phyloP scores from a whole-genome alignment of 2,797 vertebrate species.

The Fistularia tabacaria region DNA sequence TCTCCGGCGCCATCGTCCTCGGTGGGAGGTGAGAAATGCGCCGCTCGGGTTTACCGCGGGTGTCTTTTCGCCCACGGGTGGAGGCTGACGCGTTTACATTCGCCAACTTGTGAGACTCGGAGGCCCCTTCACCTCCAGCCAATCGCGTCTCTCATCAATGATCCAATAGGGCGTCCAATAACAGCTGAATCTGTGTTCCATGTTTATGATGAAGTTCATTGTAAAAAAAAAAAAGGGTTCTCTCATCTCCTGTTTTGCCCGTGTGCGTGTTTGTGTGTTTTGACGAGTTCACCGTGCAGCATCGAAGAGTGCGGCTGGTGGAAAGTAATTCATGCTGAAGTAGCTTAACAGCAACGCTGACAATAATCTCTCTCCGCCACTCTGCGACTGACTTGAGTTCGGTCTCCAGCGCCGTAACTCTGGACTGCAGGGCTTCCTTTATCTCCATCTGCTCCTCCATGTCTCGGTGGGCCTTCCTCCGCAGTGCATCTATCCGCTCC shows the following conservation, averaged over 20 bases:
- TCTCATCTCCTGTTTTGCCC: no score
- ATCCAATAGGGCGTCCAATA: no score
- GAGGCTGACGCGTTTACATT: no score
- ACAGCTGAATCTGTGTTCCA: no score
- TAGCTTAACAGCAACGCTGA: not conserved
- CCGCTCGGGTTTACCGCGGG: conserved; percentile 30
- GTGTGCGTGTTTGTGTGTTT: not conserved
- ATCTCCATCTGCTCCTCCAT: conserved; percentile 90
- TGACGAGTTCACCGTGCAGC: no score
- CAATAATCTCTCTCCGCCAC: not conserved
- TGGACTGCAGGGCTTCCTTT: conserved; percentile 84
- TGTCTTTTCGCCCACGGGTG: no score
- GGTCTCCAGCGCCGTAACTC: conserved; percentile 84
- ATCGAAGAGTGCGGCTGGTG: no score
- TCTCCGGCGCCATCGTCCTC: conserved; percentile 23
- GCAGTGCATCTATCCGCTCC: conserved; percentile 82
- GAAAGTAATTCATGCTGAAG: not conserved
- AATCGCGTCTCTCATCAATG: no score
- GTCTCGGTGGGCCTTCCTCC: conserved; percentile 87
- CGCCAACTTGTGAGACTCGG: no score
- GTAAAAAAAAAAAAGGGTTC: no score
- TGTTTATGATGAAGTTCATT: no score
- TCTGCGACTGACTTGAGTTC: conserved; percentile 78
- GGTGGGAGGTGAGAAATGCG: conserved; percentile 26
- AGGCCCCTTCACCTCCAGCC: no score